Percentiles rank a stretch among this genome's conserved stretches.
Conservation (phyloP, 2,888 invertebrate genomes). For the Orchesellides sinensis region DNA sequence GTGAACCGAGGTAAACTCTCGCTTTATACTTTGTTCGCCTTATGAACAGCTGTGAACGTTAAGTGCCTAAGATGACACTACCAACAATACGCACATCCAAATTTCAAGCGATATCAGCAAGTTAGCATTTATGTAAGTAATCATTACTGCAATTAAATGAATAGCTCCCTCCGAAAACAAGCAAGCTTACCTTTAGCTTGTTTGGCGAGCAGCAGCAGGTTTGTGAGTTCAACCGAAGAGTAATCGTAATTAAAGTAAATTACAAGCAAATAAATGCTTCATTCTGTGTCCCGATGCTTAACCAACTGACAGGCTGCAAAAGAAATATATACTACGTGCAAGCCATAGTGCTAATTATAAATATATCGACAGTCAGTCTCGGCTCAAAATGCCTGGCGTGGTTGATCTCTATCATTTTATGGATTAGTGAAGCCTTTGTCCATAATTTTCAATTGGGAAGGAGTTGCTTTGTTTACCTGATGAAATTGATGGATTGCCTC, state of each 20-base stretch:
- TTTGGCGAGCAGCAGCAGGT: neutral
- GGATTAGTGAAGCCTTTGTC: slow-evolving; percentile 25
- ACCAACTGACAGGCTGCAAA: slow-evolving; percentile 20
- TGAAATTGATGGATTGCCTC: slow-evolving; percentile 35
- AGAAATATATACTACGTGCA: neutral
- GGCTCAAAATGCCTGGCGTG: slow-evolving; percentile 17
- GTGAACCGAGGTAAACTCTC: no score
- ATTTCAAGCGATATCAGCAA: no score
- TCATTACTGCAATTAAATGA: slow-evolving; percentile 29
- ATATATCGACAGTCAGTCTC: slow-evolving; percentile 37
- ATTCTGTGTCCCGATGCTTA: neutral
- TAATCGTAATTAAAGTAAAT: slow-evolving; percentile 62
- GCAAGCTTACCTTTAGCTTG: slow-evolving; percentile 32
- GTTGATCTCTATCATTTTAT: slow-evolving; percentile 47
- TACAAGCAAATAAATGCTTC: slow-evolving; percentile 17
- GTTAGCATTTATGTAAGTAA: neutral
- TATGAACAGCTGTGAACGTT: no score
- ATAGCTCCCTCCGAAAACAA: slow-evolving; percentile 2
- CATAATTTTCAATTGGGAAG: slow-evolving; percentile 34
- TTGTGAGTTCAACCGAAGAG: neutral
- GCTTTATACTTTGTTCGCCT: no score
- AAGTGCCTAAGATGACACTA: no score
- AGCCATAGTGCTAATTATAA: slow-evolving; percentile 38
- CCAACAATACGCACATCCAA: no score
- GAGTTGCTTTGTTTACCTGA: slow-evolving; percentile 42